Conservation (phyloP, 1,140 invertebrate genomes). For the Asbolus verrucosus region DNA sequence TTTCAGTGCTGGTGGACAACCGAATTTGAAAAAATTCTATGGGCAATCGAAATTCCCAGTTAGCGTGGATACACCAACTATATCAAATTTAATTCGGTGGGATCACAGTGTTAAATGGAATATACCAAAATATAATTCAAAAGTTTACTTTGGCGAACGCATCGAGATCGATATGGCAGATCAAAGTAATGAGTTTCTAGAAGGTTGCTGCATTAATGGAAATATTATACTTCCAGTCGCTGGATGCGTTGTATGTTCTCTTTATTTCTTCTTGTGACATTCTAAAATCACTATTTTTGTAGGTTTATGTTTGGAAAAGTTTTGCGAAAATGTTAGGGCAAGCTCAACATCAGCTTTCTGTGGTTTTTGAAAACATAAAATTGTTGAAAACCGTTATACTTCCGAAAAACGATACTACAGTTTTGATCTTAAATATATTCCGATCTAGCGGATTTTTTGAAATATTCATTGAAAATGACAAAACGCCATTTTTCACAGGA, state of each 20-base stretch:
- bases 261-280: neutral
- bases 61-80: constrained; percentile 77
- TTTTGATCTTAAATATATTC: constrained; percentile 75
- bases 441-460: constrained; percentile 60
- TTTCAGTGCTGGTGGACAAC: constrained; percentile 74
- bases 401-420: constrained; percentile 69
- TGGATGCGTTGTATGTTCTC: constrained; percentile 36
- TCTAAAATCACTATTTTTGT: constrained; percentile 77
- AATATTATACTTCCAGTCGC: constrained; percentile 7
- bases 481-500: neutral
- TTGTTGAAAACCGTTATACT: constrained; percentile 77
- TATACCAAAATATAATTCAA: constrained; percentile 47
- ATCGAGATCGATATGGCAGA: constrained; percentile 65
- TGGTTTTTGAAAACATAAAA: constrained; percentile 77
- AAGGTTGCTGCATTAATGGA: constrained; percentile 79
- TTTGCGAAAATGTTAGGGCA: constrained; percentile 72
- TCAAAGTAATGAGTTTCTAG: constrained; percentile 71
- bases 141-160: constrained; percentile 57
- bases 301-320: constrained; percentile 79
- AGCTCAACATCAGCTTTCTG: constrained; percentile 70
- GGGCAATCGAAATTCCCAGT: constrained; percentile 81
- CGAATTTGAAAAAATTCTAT: constrained; percentile 73
- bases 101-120: constrained; percentile 73
- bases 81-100: constrained; percentile 79
- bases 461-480: constrained; percentile 2